Evolutionary conservation across 2,113 vertebrate genomes (phyloP).

Genomic region (Glaucomys volans): DNA sequence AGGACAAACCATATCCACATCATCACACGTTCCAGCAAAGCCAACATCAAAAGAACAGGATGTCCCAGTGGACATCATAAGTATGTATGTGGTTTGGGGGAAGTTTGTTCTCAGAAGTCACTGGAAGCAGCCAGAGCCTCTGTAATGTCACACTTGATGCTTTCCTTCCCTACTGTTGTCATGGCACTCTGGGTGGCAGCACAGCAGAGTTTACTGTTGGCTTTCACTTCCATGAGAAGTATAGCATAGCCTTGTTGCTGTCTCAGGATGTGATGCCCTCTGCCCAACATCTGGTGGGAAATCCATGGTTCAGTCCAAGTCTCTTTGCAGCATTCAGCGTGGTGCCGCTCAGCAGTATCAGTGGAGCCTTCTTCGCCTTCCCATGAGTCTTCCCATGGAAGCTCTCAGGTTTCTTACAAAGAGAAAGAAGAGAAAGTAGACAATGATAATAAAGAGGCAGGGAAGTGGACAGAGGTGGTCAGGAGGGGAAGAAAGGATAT

Average conservation of each 20-base stretch:
- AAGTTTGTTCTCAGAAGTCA: too few species aligned
- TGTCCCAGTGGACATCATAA: background rate
- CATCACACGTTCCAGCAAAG: too few species aligned
- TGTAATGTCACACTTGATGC: slow-evolving; percentile 41
- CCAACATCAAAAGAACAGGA: too few species aligned
- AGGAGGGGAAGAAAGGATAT: background rate
- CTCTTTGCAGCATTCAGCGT: slow-evolving; percentile 52
- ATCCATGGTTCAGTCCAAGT: slow-evolving; percentile 34
- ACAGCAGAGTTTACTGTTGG: too few species aligned
- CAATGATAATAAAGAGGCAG: background rate
- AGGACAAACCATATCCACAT: too few species aligned
- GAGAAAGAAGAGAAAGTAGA: background rate
- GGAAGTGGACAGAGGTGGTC: background rate
- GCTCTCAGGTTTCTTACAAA: background rate
- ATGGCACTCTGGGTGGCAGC: background rate
- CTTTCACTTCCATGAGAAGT: background rate
- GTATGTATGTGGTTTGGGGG: too few species aligned
- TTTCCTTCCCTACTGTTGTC: background rate
- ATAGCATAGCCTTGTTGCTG: background rate
- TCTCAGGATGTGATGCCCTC: background rate
- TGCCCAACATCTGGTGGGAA: accelerated
- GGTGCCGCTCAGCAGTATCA: slow-evolving; percentile 51
- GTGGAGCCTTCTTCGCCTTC: slow-evolving; percentile 75
- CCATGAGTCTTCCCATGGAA: slow-evolving; percentile 64
- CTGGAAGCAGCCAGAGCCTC: too few species aligned